Conservation (phyloP, 2,113 vertebrate genomes). For the Pampusana beccarii region DNA sequence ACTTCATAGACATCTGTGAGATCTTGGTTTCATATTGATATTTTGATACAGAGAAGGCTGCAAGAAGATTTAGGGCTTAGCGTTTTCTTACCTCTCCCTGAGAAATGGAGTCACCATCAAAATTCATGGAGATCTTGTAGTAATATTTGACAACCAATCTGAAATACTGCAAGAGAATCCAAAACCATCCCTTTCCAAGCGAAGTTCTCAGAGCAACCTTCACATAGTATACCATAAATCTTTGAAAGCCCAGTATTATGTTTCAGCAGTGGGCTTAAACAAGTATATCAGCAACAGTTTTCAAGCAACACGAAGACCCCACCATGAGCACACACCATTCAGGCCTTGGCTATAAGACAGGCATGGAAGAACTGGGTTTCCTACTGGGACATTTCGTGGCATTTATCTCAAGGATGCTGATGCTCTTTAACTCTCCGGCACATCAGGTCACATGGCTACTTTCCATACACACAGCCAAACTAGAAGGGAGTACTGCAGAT, state of each 20-base stretch:
- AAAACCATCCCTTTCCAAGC: neutral
- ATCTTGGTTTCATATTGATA: neutral
- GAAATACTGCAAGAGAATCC: slow-evolving; percentile 1
- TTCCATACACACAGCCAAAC: neutral
- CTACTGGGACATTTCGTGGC: neutral
- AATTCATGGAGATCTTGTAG: neutral
- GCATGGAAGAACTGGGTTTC: neutral
- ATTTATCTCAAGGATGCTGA: neutral
- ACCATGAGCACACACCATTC: accelerated
- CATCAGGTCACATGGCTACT: accelerated
- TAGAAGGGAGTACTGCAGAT: neutral
- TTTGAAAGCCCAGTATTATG: neutral
- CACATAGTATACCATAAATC: neutral
- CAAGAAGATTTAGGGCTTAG: neutral
- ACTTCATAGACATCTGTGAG: neutral
- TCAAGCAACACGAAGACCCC: neutral
- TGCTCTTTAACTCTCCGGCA: neutral
- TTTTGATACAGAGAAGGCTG: neutral
- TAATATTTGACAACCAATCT: neutral
- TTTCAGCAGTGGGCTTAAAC: neutral
- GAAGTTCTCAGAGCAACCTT: neutral
- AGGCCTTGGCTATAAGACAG: neutral
- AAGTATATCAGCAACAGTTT: neutral
- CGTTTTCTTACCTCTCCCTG: neutral
- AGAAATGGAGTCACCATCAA: neutral